These are phyloP conservation scores for Calliphora vicina DNA, from an alignment of 1,140 invertebrate species.

Conservation along the genomic window DNA sequence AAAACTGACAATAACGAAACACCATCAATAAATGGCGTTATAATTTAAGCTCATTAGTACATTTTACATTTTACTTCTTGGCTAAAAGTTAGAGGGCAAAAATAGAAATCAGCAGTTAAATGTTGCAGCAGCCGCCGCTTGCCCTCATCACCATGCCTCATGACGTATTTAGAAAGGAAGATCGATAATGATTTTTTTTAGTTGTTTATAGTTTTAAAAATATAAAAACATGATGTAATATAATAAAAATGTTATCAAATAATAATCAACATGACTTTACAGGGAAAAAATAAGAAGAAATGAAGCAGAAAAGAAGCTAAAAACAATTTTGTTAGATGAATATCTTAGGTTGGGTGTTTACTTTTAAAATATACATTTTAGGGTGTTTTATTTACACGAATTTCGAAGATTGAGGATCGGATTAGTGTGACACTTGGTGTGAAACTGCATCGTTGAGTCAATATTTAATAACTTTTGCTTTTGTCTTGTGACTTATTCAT, in stretches of 20 bases:
- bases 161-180: not conserved
- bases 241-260: not conserved
- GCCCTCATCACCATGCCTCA: not conserved
- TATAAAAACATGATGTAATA: not conserved
- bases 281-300: too few species aligned
- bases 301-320: too few species aligned
- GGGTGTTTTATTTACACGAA: too few species aligned
- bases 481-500: too few species aligned
- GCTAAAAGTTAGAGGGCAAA: conserved; percentile 14
- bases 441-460: too few species aligned
- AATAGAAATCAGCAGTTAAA: not conserved
- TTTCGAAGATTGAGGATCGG: too few species aligned
- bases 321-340: too few species aligned
- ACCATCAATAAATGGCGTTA: conserved; percentile 31
- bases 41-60: conserved; percentile 34
- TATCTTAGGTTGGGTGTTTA: too few species aligned
- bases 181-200: not conserved
- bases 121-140: not conserved
- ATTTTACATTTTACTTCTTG: conserved; percentile 17
- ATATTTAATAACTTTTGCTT: too few species aligned
- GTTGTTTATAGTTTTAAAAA: not conserved
- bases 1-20: conserved; percentile 2
- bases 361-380: too few species aligned
- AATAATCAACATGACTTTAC: too few species aligned
- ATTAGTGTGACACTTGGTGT: too few species aligned